phyloP scores from a whole-genome alignment of 1,140 invertebrate genomes.

The Magallana ariakensis region DNA sequence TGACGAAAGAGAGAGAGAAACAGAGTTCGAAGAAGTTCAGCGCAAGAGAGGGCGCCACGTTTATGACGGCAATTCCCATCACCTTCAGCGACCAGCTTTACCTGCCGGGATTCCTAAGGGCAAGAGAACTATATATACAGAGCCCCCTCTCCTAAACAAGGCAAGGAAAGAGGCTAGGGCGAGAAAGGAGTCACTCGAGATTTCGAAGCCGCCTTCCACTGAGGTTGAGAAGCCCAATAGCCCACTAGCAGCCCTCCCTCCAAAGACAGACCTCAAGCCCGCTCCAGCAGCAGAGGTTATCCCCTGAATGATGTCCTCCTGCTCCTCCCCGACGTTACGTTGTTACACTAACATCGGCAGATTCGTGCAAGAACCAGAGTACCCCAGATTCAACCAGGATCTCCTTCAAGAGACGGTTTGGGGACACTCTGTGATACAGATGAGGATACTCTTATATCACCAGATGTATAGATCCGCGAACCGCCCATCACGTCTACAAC shows the following conservation, averaged over 20 bases:
- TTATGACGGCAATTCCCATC: background rate
- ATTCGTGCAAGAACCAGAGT: too few relatives aligned
- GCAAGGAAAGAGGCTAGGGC: background rate
- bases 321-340: too few relatives aligned
- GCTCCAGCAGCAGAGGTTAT: too few relatives aligned
- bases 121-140: background rate
- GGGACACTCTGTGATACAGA: background rate
- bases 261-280: too few relatives aligned
- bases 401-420: background rate
- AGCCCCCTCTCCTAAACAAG: background rate
- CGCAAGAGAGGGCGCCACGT: background rate
- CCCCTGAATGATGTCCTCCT: too few relatives aligned
- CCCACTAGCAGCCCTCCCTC: too few relatives aligned
- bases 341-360: too few relatives aligned
- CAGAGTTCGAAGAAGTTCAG: constrained; percentile 19
- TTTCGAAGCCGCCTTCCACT: too few relatives aligned
- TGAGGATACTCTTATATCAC: background rate
- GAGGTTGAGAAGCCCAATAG: too few relatives aligned
- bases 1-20: background rate
- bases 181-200: too few relatives aligned
- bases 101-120: background rate
- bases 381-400: background rate
- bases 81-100: constrained; percentile 9
- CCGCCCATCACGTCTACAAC: background rate
- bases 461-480: background rate